Base-by-base conservation (phyloP, 2,113 vertebrate genomes). In the Brevimyrus niger region DNA sequence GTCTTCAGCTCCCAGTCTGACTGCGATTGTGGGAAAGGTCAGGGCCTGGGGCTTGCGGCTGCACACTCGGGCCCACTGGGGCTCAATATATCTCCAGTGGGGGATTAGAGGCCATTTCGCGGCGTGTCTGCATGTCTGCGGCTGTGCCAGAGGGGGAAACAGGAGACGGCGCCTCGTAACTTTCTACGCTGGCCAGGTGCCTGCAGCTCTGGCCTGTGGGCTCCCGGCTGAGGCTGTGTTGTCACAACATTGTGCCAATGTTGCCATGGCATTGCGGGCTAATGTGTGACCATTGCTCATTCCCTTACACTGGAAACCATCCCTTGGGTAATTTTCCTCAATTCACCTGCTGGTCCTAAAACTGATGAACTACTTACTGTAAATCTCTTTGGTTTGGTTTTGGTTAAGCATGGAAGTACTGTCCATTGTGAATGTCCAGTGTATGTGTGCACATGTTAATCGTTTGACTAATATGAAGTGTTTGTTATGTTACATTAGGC, bases 71-170 rank as follows among this genome's bases (percentile, higher is more conserved):
- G 31, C 73, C 73, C 58, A 53, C 90, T 46, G 83, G 86, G 73
- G 46, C 86, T 61, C 86, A 58, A 44, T 88, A 48, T 90, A 83
- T 90, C 69, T 88, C 42, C 86, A 83, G 89, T 73, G 69, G 46
- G 76, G 89, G 86, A 88, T 88, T 88, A 88, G 86, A 88, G 87
- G 35, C 27, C 86, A 61, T 89, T 83, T 90, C 23, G 73, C 58
- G n/a, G 87, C 65, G 90, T 91, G 88, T 90, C 88, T 87, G 53
- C 51, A 89, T 91, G 88, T 90, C 88, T 87, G 53, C 44, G 23
- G 9, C 3, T 82, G 19, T 48, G 85, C 46, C 85, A 73, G 89
- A 35, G 38, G 23, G 55, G 85, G 86, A 90, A 90, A 90, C 13
- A 46, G 11, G 85, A 87, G 84, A 89, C 27, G 27, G 44, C 35